Percentiles rank a stretch among this genome's conserved stretches.
phyloP scores from a whole-genome alignment of 2,113 vertebrate species.

The Hippocampus guttulatus region DNA sequence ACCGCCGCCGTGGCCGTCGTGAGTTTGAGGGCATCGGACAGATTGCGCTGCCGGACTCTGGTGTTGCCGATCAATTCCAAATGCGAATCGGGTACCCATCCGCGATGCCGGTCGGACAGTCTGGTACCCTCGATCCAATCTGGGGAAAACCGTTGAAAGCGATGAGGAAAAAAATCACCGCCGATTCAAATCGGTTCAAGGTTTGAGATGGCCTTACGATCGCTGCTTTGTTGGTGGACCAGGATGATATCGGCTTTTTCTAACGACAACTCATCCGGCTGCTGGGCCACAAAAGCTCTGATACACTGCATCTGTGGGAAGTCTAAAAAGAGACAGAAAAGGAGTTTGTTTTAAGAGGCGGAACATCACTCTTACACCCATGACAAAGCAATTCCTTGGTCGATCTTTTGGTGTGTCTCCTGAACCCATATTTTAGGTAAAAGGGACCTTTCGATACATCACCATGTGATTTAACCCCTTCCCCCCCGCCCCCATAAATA shows the following conservation, averaged over 20 bases:
- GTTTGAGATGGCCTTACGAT: slow-evolving; percentile 74
- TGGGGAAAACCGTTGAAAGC: slow-evolving; percentile 40
- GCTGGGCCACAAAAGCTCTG: slow-evolving; percentile 81
- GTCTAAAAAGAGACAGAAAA: slow-evolving; percentile 65
- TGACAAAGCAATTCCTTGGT: too few relatives aligned
- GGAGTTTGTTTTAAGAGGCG: not conserved
- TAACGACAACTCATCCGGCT: slow-evolving; percentile 89
- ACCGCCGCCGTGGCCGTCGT: slow-evolving; percentile 77
- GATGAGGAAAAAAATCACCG: not conserved
- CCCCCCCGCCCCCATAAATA: too few relatives aligned
- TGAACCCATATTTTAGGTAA: too few relatives aligned
- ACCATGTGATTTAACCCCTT: too few relatives aligned
- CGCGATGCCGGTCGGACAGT: slow-evolving; percentile 85
- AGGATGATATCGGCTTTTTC: slow-evolving; percentile 93
- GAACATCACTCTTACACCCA: not conserved
- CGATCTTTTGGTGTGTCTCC: too few relatives aligned
- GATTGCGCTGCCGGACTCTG: slow-evolving; percentile 78
- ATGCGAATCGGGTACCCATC: slow-evolving; percentile 84
- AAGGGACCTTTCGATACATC: too few relatives aligned
- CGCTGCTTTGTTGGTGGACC: slow-evolving; percentile 83
- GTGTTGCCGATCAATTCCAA: slow-evolving; percentile 83
- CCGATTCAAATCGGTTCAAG: not conserved
- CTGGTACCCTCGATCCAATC: slow-evolving; percentile 91
- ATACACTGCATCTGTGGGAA: slow-evolving; percentile 88
- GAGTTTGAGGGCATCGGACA: slow-evolving; percentile 85